Evolutionary conservation across 2,113 vertebrate genomes (phyloP).

Genomic region (Mustelus asterias): DNA sequence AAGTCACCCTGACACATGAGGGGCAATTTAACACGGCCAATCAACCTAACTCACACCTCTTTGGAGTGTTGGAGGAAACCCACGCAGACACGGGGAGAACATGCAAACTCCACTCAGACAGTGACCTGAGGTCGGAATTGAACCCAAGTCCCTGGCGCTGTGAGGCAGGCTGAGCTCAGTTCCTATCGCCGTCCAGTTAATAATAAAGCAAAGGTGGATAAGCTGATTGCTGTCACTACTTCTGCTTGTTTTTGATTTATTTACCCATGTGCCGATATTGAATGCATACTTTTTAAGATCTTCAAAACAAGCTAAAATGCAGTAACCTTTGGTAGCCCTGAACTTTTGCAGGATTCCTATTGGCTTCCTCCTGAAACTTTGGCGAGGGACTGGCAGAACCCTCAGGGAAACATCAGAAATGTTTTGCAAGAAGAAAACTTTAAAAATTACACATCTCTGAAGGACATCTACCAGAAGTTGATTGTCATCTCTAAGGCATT

Average conservation of each 20-base stretch:
- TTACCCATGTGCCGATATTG: neutral
- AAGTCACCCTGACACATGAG: too few species aligned
- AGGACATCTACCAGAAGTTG: neutral
- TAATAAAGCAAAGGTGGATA: neutral
- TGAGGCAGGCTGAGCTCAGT: too few species aligned
- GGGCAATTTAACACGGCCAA: too few species aligned
- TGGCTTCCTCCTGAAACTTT: neutral
- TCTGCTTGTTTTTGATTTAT: neutral
- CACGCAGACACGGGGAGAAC: too few species aligned
- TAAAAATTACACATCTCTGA: neutral
- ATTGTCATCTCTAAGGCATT: neutral
- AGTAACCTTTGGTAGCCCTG: neutral
- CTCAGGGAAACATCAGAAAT: neutral
- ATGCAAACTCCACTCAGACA: too few species aligned
- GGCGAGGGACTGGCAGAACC: too few species aligned
- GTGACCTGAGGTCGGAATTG: too few species aligned
- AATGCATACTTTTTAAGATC: neutral
- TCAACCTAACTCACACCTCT: too few species aligned
- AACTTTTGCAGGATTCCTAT: neutral
- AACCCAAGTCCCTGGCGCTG: too few species aligned
- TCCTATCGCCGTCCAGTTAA: neutral
- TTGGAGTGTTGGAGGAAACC: too few species aligned
- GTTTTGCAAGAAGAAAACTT: neutral
- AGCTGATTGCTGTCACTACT: neutral
- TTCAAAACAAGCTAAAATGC: neutral